Evolutionary conservation across 2,888 invertebrate species (phyloP).

Genomic region (Athetis lepigone): DNA sequence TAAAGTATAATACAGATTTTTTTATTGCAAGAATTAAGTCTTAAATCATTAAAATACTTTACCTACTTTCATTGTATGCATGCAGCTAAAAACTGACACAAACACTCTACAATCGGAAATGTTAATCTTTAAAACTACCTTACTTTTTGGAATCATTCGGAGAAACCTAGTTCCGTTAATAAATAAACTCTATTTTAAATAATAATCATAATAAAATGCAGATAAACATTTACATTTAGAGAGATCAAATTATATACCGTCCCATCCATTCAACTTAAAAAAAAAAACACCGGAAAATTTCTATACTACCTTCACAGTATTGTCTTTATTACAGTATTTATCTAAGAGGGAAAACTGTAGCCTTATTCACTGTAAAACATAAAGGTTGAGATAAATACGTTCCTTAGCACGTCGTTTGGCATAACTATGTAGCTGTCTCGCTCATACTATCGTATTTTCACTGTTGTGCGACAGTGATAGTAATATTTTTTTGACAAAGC

Average conservation of each 20-base stretch:
- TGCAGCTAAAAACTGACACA: conserved; percentile 14
- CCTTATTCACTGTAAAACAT: conserved; percentile 29
- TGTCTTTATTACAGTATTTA: conserved; percentile 43
- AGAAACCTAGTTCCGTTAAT: conserved; percentile 63
- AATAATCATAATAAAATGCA: conserved; percentile 67
- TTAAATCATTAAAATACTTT: conserved; percentile 53
- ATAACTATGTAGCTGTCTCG: too few relatives aligned
- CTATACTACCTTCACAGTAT: conserved; percentile 43
- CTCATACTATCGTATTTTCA: too few relatives aligned
- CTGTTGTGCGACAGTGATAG: too few relatives aligned
- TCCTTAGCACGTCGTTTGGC: too few relatives aligned
- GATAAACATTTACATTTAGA: conserved; percentile 62
- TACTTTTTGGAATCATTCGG: conserved; percentile 66
- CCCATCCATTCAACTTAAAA: conserved; percentile 50
- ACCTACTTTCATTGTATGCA: conserved; percentile 12
- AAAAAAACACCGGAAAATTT: conserved; percentile 37
- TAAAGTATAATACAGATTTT: conserved; percentile 32
- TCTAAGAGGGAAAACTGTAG: conserved; percentile 35
- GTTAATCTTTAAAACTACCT: conserved; percentile 56
- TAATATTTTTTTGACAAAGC: too few relatives aligned
- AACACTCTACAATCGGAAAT: conserved; percentile 46
- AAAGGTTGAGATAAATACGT: too few relatives aligned
- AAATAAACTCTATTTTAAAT: conserved; percentile 66
- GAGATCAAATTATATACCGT: conserved; percentile 70
- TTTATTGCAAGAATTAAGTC: conserved; percentile 48